Conservation (phyloP, 2,888 invertebrate genomes). For the Augiades crinisus region DNA sequence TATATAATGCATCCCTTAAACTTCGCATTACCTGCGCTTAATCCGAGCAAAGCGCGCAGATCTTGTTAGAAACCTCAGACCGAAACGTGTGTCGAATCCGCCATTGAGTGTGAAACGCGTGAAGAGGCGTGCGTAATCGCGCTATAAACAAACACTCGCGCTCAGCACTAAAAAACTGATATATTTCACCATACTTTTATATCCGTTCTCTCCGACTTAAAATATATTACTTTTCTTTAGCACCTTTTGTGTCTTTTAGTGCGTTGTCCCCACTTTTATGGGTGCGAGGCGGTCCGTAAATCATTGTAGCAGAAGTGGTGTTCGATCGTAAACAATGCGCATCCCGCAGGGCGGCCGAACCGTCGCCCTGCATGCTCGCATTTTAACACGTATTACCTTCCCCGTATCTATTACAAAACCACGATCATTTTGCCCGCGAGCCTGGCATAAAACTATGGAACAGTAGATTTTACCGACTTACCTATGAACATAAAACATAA, state of each 20-base stretch:
- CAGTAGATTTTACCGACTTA: constrained; percentile 7
- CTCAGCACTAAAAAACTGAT: constrained; percentile 76
- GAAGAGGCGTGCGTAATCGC: constrained; percentile 72
- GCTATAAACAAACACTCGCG: constrained; percentile 75
- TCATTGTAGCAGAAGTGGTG: constrained; percentile 78
- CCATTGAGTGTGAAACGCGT: constrained; percentile 34
- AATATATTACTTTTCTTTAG: constrained; percentile 81
- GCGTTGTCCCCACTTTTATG: constrained; percentile 78
- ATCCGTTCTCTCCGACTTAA: constrained; percentile 73
- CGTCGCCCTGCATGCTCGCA: constrained; percentile 26
- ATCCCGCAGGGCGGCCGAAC: constrained; percentile 52
- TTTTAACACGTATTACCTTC: constrained; percentile 17
- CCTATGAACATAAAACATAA: constrained; percentile 3
- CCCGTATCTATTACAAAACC: constrained; percentile 15
- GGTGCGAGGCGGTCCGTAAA: constrained; percentile 75
- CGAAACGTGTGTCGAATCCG: constrained; percentile 29
- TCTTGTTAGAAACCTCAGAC: constrained; percentile 5
- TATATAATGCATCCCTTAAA: too few species aligned
- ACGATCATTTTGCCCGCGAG: constrained; percentile 7
- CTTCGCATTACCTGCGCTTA: constrained; percentile 12
- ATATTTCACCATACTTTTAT: constrained; percentile 79
- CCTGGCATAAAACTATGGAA: constrained; percentile 7
- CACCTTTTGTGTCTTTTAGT: constrained; percentile 81
- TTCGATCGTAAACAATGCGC: constrained; percentile 71
- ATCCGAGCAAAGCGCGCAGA: constrained; percentile 15